Conservation (phyloP, 2,888 invertebrate genomes). For the Hypsopygia costalis region DNA sequence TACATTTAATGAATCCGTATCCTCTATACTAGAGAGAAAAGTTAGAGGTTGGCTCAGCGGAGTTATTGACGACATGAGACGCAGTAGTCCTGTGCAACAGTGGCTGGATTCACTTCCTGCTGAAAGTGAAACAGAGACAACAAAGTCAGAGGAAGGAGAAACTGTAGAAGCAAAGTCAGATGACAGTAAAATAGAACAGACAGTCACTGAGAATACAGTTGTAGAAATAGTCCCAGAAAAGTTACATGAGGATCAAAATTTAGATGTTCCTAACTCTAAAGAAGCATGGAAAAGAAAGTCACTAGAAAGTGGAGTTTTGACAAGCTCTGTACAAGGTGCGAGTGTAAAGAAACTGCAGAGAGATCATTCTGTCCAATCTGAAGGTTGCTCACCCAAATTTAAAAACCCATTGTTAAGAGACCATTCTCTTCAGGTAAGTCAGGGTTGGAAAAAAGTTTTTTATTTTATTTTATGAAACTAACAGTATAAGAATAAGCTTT, state of each 20-base stretch:
- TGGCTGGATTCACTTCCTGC: conserved; percentile 87
- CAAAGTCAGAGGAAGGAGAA: conserved; percentile 28
- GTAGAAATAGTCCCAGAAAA: conserved; percentile 40
- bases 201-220: conserved; percentile 58
- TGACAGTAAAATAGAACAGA: conserved; percentile 56
- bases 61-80: conserved; percentile 80
- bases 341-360: conserved; percentile 57
- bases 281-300: conserved; percentile 64
- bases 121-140: conserved; percentile 32
- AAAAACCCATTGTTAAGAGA: conserved; percentile 72
- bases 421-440: conserved; percentile 68
- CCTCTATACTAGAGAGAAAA: conserved; percentile 67
- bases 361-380: conserved; percentile 72
- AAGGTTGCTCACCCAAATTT: conserved; percentile 61
- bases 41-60: conserved; percentile 73
- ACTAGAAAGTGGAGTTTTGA: conserved; percentile 55
- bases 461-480: too few species aligned
- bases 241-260: conserved; percentile 40
- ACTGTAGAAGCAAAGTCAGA: conserved; percentile 45
- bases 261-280: conserved; percentile 52
- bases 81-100: conserved; percentile 86
- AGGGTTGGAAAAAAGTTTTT: too few species aligned
- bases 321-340: conserved; percentile 42
- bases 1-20: conserved; percentile 69
- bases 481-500: too few species aligned